A percentile compares a stretch with the other conserved stretches of the same genome.
These are phyloP conservation scores for Gobionotothen gibberifrons DNA, from an alignment of 2,797 vertebrate species.

Conservation along the genomic window DNA sequence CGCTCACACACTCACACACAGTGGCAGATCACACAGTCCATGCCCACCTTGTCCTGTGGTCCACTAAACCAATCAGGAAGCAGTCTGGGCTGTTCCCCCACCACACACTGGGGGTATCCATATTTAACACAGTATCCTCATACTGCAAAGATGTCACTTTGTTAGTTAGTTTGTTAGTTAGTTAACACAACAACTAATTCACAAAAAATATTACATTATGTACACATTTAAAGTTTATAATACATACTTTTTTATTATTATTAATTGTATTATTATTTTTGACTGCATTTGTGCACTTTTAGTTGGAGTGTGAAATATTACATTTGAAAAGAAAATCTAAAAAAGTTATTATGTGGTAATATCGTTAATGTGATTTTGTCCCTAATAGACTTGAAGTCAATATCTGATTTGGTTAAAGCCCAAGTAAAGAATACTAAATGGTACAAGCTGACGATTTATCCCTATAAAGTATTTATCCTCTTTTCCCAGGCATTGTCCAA, in stretches of 20 bases:
- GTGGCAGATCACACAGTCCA: constrained; percentile 48
- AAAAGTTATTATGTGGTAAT: too few relatives aligned
- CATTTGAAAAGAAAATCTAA: too few relatives aligned
- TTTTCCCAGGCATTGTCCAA: background rate
- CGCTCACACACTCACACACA: constrained; percentile 37
- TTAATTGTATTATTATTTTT: too few relatives aligned
- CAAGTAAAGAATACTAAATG: background rate
- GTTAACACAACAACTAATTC: too few relatives aligned
- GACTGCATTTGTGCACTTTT: too few relatives aligned
- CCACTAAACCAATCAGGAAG: constrained; percentile 78
- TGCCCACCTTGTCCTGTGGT: constrained; percentile 64
- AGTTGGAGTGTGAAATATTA: too few relatives aligned
- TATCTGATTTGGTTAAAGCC: too few relatives aligned
- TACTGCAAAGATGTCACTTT: constrained; percentile 1
- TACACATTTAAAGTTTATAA: background rate
- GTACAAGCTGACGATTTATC: background rate
- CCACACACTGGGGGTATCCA: constrained; percentile 66
- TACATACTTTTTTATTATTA: too few relatives aligned
- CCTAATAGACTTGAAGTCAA: too few relatives aligned
- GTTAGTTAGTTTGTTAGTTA: too few relatives aligned
- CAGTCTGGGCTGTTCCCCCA: constrained; percentile 70
- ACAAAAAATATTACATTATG: background rate
- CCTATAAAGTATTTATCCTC: background rate
- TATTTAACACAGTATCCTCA: constrained; percentile 20
- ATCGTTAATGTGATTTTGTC: too few relatives aligned